Base-by-base conservation (phyloP, 2,888 invertebrate species). In the Metellina segmentata region DNA sequence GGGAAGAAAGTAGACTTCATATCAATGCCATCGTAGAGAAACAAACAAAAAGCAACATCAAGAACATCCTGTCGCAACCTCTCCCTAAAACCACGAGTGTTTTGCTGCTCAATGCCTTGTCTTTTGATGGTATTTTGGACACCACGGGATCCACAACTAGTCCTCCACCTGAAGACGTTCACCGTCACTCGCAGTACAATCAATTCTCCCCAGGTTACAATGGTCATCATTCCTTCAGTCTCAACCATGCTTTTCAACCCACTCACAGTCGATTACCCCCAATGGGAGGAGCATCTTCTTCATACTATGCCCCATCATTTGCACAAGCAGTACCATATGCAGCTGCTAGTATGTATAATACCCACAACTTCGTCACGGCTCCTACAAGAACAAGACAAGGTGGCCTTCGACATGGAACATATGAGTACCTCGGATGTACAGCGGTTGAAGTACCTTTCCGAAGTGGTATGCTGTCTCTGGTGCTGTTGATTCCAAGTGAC, bases 1-100 rank as follows among this genome's bases (percentile, higher is more conserved):
- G 93, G 6, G 94, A 94, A 88, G 94, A 94, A 86, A 94, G 93
- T 19, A 89, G 94, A 61, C 93, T 93, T 53, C 94, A 94, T 72
- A 94, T 94, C 48, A 94, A 94, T 85, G 94, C 94, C 0, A 93
- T 93, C 20, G 93, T 94, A 8, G 93, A 93, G 70, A 93, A 93
- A 82, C 93, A 93, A 85, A 94, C 93, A 6, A 89, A 89, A 48
- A 91, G 93, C 11, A 94, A 93, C 85, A 93, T 94, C n/a, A 91
- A 90, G 49, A 87, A 93, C 48, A 92, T 93, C 20, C 74, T 93
- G 48, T 85, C 92, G 9, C 93, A 93, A 13, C 81, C 89, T 61
- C 86, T 91, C 13, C 92, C 93, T 20, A 93, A 93, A 20, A 91
- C 93, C 11, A 94, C 94, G 51, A 94, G 93, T 81, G 85, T 94